Percentiles rank a stretch among this genome's conserved stretches.
phyloP scores from a whole-genome alignment of 2,888 invertebrate species.

The Nudaria mundana region DNA sequence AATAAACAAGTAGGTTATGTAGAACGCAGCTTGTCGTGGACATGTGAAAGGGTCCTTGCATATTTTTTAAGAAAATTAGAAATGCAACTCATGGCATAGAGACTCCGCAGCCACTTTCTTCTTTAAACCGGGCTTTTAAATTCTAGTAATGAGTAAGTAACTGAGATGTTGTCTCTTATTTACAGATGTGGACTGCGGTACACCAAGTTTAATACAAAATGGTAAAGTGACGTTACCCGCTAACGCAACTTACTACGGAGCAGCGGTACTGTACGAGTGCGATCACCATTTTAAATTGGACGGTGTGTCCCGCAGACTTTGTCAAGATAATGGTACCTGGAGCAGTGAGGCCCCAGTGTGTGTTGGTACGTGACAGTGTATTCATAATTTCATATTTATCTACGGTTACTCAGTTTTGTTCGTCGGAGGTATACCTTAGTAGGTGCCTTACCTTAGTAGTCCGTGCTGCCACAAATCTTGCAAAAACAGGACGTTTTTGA shows the following conservation, averaged over 20 bases:
- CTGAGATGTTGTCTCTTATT: neutral
- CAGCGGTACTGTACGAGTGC: conserved; percentile 92
- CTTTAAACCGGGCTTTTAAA: no score
- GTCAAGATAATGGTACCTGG: conserved; percentile 95
- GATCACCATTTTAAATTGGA: conserved; percentile 89
- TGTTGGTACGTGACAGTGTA: conserved; percentile 76
- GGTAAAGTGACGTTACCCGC: conserved; percentile 90
- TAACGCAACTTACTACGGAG: conserved; percentile 94
- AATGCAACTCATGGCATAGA: no score
- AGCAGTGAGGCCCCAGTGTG: conserved; percentile 92
- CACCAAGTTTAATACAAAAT: conserved; percentile 85
- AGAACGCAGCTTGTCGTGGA: no score
- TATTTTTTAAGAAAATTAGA: no score
- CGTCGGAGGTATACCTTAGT: no score
- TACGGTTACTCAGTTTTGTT: neutral
- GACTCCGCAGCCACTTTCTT: no score
- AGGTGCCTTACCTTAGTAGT: no score
- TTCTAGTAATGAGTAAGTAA: no score
- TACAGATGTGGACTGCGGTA: conserved; percentile 93
- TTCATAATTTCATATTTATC: neutral
- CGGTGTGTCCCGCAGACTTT: conserved; percentile 90
- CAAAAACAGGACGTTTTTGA: no score
- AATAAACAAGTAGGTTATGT: no score
- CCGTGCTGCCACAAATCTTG: no score
- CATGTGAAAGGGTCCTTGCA: no score